A percentile compares a stretch with the other conserved stretches of the same genome.
phyloP scores from a whole-genome alignment of 2,797 vertebrate genomes.

The Lophura swinhoii region DNA sequence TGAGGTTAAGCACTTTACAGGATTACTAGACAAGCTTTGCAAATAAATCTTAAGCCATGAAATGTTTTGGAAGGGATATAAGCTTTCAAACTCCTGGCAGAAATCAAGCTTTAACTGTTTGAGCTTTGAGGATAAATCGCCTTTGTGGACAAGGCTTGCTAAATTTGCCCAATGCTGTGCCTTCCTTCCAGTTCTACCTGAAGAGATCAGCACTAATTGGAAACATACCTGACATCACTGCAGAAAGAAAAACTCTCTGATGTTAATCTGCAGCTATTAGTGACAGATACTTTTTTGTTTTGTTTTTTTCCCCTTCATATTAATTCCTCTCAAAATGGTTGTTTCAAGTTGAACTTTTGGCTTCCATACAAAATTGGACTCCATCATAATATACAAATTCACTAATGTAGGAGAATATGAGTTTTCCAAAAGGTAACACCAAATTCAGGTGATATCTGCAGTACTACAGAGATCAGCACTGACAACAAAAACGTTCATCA shows the following conservation, averaged over 20 bases:
- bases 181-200: neutral
- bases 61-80: neutral
- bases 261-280: neutral
- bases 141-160: neutral
- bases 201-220: neutral
- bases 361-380: neutral
- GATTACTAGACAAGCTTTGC: constrained; percentile 31
- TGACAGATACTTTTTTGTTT: neutral
- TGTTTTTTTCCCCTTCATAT: no score
- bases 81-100: neutral
- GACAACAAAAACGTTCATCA: neutral
- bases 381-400: neutral
- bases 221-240: neutral
- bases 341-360: neutral
- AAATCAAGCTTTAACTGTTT: neutral
- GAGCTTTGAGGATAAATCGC: neutral
- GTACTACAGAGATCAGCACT: neutral
- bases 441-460: neutral
- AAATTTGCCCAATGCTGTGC: neutral
- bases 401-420: rapidly evolving
- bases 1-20: neutral
- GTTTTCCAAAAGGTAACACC: neutral
- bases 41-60: constrained; percentile 37
- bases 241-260: neutral
- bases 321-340: neutral